A percentile compares a stretch with the other conserved stretches of the same genome.
phyloP scores from a whole-genome alignment of 2,797 vertebrate species.

The Oryzias dopingdopingensis region DNA sequence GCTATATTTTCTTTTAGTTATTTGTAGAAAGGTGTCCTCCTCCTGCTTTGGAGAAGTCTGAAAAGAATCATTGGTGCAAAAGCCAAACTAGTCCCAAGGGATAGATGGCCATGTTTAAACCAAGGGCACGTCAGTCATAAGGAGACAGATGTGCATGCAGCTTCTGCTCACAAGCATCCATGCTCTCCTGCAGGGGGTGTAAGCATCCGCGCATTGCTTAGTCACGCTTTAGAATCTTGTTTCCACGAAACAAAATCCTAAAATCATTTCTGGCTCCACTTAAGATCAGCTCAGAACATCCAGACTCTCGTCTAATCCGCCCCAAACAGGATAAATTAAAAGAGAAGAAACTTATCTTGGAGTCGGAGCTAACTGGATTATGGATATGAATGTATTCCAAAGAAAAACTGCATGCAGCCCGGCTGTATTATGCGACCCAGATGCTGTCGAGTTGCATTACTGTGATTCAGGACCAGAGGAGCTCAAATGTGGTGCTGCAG shows the following conservation, averaged over 20 bases:
- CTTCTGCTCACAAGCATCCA: not conserved
- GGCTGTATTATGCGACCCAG: constrained; percentile 43
- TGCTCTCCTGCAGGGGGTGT: constrained; percentile 15
- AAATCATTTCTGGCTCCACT: constrained; percentile 32
- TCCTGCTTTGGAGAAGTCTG: too few relatives aligned
- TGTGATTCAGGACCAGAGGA: constrained; percentile 30
- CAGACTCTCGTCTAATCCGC: constrained; percentile 45
- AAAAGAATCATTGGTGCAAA: too few relatives aligned
- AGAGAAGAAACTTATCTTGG: constrained; percentile 36
- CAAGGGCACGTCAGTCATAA: too few relatives aligned
- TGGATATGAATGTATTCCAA: constrained; percentile 53
- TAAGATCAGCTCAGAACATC: constrained; percentile 27
- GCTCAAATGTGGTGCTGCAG: constrained; percentile 6
- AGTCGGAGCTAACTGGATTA: constrained; percentile 68
- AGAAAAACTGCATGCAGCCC: constrained; percentile 42
- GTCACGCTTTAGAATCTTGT: constrained; percentile 38
- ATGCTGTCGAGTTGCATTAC: constrained; percentile 49
- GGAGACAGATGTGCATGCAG: too few relatives aligned
- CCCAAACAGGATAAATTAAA: constrained; percentile 57
- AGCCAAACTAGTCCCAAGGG: too few relatives aligned
- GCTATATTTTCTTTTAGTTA: too few relatives aligned
- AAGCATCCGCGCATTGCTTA: constrained; percentile 33
- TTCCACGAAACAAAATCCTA: constrained; percentile 31
- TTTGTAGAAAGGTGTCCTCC: too few relatives aligned
- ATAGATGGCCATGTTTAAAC: too few relatives aligned